Conservation (phyloP, 2,113 vertebrate species). For the Oryzias woworae region DNA sequence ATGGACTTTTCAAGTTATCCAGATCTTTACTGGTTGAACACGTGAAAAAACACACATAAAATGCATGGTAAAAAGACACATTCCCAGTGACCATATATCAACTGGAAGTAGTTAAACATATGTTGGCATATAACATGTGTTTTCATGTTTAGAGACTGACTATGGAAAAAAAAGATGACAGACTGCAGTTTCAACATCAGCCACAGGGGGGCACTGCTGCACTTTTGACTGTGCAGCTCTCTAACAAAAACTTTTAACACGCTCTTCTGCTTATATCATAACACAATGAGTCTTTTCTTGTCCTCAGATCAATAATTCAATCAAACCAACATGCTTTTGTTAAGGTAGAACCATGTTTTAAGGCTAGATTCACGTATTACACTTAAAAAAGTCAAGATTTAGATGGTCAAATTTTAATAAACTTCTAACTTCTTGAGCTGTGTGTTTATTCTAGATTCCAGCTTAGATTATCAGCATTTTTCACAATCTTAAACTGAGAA, state of each 20-base stretch:
- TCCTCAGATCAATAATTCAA: conserved; percentile 4
- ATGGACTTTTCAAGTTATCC: too few relatives aligned
- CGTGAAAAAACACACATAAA: background rate
- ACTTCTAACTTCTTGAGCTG: conserved; percentile 1
- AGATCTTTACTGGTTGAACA: too few relatives aligned
- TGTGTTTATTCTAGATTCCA: background rate
- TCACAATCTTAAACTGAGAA: background rate
- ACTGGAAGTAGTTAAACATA: conserved; percentile 3
- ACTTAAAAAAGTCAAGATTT: too few relatives aligned
- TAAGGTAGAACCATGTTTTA: background rate
- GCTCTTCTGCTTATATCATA: background rate
- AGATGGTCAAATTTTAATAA: background rate
- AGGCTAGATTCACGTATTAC: background rate
- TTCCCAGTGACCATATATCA: conserved; percentile 1
- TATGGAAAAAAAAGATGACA: background rate
- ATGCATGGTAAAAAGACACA: background rate
- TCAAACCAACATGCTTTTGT: background rate
- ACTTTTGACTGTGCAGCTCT: conserved; percentile 3
- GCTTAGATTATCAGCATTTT: background rate
- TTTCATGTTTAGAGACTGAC: background rate
- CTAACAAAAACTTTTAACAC: background rate
- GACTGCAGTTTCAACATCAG: conserved; percentile 27
- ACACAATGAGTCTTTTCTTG: conserved; percentile 12
- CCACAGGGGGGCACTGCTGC: conserved; percentile 70
- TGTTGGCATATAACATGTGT: background rate